Evolutionary conservation across 2,888 invertebrate species (phyloP).

Genomic region (Entomobrya multifasciata): DNA sequence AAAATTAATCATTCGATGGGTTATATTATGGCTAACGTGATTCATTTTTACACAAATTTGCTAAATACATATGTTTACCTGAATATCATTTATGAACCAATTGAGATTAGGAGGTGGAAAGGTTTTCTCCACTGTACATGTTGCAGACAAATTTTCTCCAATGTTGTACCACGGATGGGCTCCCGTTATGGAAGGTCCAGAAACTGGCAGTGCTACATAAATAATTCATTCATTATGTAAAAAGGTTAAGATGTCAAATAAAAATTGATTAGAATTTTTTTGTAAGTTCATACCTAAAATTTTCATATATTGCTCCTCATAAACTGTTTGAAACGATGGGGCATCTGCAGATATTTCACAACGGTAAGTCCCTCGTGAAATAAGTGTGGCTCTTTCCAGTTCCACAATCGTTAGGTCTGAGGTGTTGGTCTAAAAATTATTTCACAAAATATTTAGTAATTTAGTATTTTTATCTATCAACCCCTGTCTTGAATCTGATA

Average conservation of each 20-base stretch:
- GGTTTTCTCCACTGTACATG: conserved; percentile 75
- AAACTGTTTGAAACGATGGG: conserved; percentile 78
- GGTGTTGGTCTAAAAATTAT: conserved; percentile 69
- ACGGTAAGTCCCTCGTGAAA: conserved; percentile 78
- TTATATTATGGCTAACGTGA: too few relatives aligned
- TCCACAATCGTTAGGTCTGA: conserved; percentile 75
- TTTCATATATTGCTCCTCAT: conserved; percentile 77
- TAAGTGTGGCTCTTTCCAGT: conserved; percentile 72
- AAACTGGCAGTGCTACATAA: conserved; percentile 75
- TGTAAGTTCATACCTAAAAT: conserved; percentile 75
- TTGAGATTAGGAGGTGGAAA: conserved; percentile 76
- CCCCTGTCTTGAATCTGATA: too few relatives aligned
- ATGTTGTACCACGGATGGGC: conserved; percentile 79
- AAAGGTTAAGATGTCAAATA: not conserved
- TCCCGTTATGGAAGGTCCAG: conserved; percentile 75
- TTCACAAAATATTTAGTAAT: too few relatives aligned
- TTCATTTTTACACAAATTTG: too few relatives aligned
- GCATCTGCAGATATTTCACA: conserved; percentile 80
- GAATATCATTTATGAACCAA: conserved; percentile 78
- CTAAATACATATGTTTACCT: conserved; percentile 71
- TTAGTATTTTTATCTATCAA: too few relatives aligned
- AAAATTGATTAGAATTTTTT: not conserved
- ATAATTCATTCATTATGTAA: not conserved
- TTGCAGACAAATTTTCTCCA: conserved; percentile 78
- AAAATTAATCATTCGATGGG: too few relatives aligned